phyloP scores from a whole-genome alignment of 2,888 invertebrate species.

The Athrips mouffetella region DNA sequence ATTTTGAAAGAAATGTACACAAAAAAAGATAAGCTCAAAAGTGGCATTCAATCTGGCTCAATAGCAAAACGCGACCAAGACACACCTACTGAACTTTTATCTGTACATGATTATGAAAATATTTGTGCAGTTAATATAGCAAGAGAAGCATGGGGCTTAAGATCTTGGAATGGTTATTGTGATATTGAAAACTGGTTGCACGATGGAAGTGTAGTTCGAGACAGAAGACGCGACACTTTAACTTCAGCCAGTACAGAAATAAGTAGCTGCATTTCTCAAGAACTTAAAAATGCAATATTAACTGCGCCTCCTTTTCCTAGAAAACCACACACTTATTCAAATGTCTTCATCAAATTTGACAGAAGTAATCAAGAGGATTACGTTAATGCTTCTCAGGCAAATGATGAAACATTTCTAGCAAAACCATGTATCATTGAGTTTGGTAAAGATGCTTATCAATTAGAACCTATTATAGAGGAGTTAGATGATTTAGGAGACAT shows the following conservation, averaged over 20 bases:
- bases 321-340: slow-evolving; percentile 66
- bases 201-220: slow-evolving; percentile 80
- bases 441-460: slow-evolving; percentile 71
- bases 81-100: slow-evolving; percentile 77
- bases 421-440: slow-evolving; percentile 76
- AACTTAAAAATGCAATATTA: slow-evolving; percentile 63
- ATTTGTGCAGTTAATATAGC: slow-evolving; percentile 82
- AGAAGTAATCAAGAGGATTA: slow-evolving; percentile 71
- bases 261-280: slow-evolving; percentile 69
- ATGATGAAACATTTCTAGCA: slow-evolving; percentile 72
- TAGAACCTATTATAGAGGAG: slow-evolving; percentile 78
- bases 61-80: slow-evolving; percentile 67
- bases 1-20: slow-evolving; percentile 75
- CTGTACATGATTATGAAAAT: slow-evolving; percentile 82
- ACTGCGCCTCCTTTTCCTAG: slow-evolving; percentile 67
- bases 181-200: slow-evolving; percentile 82
- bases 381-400: slow-evolving; percentile 71
- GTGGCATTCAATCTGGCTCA: slow-evolving; percentile 45
- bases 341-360: slow-evolving; percentile 68
- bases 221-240: slow-evolving; percentile 75
- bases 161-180: slow-evolving; percentile 82
- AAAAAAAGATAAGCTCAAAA: slow-evolving; percentile 68
- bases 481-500: slow-evolving; percentile 74
- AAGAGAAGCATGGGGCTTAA: slow-evolving; percentile 80
- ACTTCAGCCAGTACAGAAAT: slow-evolving; percentile 79